These are phyloP conservation scores for Microctonus aethiopoides DNA, from an alignment of 2,888 invertebrate species.

Conservation along the genomic window DNA sequence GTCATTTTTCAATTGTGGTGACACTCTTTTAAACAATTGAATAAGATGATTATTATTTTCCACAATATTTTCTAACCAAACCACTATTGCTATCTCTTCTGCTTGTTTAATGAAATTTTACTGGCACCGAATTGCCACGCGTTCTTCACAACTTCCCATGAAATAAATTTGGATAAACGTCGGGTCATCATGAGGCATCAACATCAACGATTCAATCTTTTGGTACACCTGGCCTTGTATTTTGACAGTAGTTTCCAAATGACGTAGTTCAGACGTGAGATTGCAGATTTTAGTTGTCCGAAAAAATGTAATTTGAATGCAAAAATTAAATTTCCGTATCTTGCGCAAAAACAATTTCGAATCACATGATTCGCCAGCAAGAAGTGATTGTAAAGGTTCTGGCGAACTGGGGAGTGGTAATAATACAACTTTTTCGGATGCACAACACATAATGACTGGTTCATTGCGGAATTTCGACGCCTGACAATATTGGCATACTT, in stretches of 20 bases:
- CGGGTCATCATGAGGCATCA: conserved; percentile 10
- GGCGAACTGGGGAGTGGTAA: conserved; percentile 32
- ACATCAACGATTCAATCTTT: conserved; percentile 23
- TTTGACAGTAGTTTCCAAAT: conserved; percentile 23
- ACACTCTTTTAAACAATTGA: too few relatives aligned
- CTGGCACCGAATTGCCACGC: conserved; percentile 40
- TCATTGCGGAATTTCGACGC: conserved; percentile 37
- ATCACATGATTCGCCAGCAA: conserved; percentile 19
- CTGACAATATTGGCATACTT: conserved; percentile 18
- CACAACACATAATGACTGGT: conserved; percentile 42
- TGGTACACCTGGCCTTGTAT: conserved; percentile 29
- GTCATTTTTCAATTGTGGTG: too few relatives aligned
- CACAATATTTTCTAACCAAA: conserved; percentile 43
- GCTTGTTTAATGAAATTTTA: too few relatives aligned
- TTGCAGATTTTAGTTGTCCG: too few relatives aligned
- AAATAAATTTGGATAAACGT: conserved; percentile 37
- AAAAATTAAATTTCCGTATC: conserved; percentile 36
- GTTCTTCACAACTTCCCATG: conserved; percentile 33
- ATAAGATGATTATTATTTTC: conserved; percentile 42
- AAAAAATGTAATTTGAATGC: conserved; percentile 48
- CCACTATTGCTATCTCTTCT: conserved; percentile 49
- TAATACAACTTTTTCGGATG: conserved; percentile 43
- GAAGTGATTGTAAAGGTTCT: conserved; percentile 35
- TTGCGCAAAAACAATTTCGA: conserved; percentile 8
- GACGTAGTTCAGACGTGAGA: conserved; percentile 35